Base-by-base conservation (phyloP, 2,797 vertebrate genomes). In the Pelodytes ibericus region DNA sequence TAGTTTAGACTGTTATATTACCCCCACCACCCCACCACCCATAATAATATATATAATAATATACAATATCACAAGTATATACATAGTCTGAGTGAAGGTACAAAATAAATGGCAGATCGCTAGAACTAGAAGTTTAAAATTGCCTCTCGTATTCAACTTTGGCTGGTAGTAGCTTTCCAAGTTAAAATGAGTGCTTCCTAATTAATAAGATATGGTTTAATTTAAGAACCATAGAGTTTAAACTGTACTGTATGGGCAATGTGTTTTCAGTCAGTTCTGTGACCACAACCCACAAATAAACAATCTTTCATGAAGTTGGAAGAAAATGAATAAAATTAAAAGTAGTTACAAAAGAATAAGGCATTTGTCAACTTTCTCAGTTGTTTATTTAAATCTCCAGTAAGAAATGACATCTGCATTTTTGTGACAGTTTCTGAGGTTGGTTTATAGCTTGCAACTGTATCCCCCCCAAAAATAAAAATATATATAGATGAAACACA, bases 241-340 rank as follows among this genome's bases (percentile, higher is more conserved):
- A 44, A 10, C 29, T 36, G 49, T 44, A 70, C 53, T 77, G 74
- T 71, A 24, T 44, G 30, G 16, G 8, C 62, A 77, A 77, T 71
- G 59, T 77, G 74, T 77, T 77, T 70, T 47, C 49, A 71, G 64
- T 77, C 59, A 77, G 33, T 64, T 16, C 65, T 75, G 5, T 7
- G 64, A 70, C 67, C 74, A 62, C 74, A 76, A 76, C 70, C 66
- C 58, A 63, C 58, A 77, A 77, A 77, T 71, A 77, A 77, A 75
- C 41, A 75, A 71, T 71, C 66, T 77, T 76, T 75, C 26, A 67
- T 70, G 27, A 41, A 53, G 22, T 41, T 51, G 74, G 57, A 59
- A 44, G 60, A 56, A 41, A 62, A 77, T 63, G 67, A 71, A 63
- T 71, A 57, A 29, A 70, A 20, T 53, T 30, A 33, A 51, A 57